A percentile compares a stretch with the other conserved stretches of the same genome.
Conservation (phyloP, 2,797 vertebrate genomes). For the Acanthurus tractus region DNA sequence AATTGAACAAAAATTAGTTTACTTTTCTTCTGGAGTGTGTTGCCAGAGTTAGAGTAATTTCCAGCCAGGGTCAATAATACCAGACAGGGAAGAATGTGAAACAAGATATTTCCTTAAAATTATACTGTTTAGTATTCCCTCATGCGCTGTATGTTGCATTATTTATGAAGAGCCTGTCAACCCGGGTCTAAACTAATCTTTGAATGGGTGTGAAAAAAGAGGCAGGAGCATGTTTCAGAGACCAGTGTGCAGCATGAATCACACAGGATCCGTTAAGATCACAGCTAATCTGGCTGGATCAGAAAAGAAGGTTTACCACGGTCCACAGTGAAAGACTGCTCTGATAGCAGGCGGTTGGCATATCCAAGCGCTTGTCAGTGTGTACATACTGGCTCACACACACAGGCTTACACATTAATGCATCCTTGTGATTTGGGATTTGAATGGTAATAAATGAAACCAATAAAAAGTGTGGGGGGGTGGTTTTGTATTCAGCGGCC, state of each 20-base stretch:
- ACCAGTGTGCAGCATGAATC: slow-evolving; percentile 56
- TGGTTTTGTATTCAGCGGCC: slow-evolving; percentile 8
- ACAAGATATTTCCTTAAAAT: slow-evolving; percentile 17
- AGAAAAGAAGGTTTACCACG: slow-evolving; percentile 42
- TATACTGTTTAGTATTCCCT: slow-evolving; percentile 32
- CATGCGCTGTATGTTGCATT: slow-evolving; percentile 36
- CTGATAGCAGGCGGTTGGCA: slow-evolving; percentile 20
- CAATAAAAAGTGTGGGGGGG: background rate
- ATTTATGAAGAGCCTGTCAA: slow-evolving; percentile 49
- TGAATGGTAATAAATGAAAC: slow-evolving; percentile 1
- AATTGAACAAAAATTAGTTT: background rate
- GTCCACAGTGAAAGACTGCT: slow-evolving; percentile 34
- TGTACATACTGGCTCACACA: slow-evolving; percentile 6
- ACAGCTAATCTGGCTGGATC: slow-evolving; percentile 73
- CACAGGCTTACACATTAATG: slow-evolving; percentile 13
- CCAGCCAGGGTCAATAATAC: slow-evolving; percentile 11
- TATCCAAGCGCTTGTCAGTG: slow-evolving; percentile 12
- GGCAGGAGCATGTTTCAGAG: slow-evolving; percentile 54
- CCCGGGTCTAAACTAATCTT: slow-evolving; percentile 42
- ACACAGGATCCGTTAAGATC: slow-evolving; percentile 69
- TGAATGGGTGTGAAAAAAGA: slow-evolving; percentile 56
- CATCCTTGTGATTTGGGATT: slow-evolving; percentile 6
- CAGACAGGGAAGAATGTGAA: background rate
- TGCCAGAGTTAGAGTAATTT: background rate
- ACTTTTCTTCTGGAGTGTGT: background rate